A percentile compares a stretch with the other conserved stretches of the same genome.
Conservation (phyloP, 2,113 vertebrate genomes). For the Trematocara variabile region DNA sequence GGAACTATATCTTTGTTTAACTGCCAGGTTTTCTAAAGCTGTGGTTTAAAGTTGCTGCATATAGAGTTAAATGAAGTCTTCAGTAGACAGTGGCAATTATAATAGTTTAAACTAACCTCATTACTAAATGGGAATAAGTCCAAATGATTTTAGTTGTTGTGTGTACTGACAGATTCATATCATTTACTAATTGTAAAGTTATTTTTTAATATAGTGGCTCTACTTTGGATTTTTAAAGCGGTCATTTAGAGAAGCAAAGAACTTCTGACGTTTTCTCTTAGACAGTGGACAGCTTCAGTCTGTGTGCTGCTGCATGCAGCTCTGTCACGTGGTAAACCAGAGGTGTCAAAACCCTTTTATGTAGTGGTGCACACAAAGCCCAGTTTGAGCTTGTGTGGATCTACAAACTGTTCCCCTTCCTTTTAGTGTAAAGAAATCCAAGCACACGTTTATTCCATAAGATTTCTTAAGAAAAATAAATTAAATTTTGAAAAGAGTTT, state of each 20-base stretch:
- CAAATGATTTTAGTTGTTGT: not conserved
- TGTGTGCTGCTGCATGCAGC: not conserved
- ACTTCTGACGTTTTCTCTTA: not conserved
- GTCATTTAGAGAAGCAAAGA: fast-evolving
- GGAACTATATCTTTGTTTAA: not conserved
- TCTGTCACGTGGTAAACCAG: not conserved
- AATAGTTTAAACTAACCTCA: not conserved
- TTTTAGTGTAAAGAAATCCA: not conserved
- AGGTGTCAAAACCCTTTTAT: not conserved
- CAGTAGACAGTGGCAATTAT: not conserved
- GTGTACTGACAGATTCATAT: not conserved
- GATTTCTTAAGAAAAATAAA: not conserved
- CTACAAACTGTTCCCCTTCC: not conserved
- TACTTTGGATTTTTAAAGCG: not conserved
- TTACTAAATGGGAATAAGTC: not conserved
- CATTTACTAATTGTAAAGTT: not conserved
- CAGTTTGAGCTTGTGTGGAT: not conserved
- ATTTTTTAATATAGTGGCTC: not conserved
- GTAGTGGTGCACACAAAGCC: not conserved
- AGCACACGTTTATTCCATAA: not conserved
- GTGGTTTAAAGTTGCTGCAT: not conserved
- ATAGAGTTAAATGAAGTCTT: not conserved
- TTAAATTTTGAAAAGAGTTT: not conserved
- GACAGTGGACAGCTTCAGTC: not conserved
- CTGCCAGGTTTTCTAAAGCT: not conserved